A percentile compares a stretch with the other conserved stretches of the same genome.
Evolutionary conservation across 2,113 vertebrate genomes (phyloP).

Genomic region (Semnornis frantzii): DNA sequence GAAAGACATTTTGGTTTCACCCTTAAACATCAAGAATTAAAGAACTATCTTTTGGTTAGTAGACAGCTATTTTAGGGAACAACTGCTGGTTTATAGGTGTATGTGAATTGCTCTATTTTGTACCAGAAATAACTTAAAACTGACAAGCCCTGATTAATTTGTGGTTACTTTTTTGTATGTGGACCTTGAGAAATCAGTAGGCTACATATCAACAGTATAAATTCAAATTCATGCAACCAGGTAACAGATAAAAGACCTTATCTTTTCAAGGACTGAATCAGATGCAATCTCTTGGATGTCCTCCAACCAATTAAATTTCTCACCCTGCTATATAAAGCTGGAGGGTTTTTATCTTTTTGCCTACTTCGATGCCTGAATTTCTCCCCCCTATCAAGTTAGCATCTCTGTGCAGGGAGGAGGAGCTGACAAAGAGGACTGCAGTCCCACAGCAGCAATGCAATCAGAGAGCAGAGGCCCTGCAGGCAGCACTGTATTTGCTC

Average conservation of each 20-base stretch:
- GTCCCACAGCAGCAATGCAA: background rate
- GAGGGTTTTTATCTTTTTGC: background rate
- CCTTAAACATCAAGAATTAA: background rate
- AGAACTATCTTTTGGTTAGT: background rate
- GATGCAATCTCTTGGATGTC: background rate
- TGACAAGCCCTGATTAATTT: background rate
- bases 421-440: background rate
- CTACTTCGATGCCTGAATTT: background rate
- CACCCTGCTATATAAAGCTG: background rate
- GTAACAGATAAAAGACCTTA: background rate
- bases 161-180: background rate
- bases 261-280: slow-evolving; percentile 41
- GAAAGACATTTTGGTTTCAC: background rate
- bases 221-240: background rate
- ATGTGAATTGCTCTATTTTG: background rate
- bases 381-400: background rate
- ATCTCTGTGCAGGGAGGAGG: background rate
- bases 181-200: background rate
- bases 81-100: background rate
- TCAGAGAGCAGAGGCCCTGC: background rate
- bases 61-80: background rate
- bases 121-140: background rate
- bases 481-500: background rate
- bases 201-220: background rate
- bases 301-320: slow-evolving; percentile 13